Evolutionary conservation across 2,888 invertebrate genomes (phyloP), one percentile per base, ranked within the genome.

Genomic region (Strigamia transsilvanica): DNA sequence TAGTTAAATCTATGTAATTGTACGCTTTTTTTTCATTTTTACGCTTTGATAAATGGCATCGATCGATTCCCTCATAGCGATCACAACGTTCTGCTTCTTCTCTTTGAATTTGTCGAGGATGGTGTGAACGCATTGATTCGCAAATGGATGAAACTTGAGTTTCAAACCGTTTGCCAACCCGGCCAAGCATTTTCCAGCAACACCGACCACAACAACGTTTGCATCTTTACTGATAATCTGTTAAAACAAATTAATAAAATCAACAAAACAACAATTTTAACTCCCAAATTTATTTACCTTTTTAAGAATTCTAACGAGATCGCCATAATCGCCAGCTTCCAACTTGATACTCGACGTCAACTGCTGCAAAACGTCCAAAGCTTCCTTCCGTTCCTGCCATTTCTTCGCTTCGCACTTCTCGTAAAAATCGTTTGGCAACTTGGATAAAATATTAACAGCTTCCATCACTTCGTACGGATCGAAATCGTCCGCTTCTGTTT

Each of bases 21-120:
- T 7, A 32, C 13, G 13, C n/a, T 0, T 21, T 12, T 77, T 32
- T 15, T 77, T 21, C 5, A 21, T 21, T 77, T 80, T 80, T 81
- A 82, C 83, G 32, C 79, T 82, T 18, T 32, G 78, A 77, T 61
- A 83, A 23, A 96, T 92, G 51, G 94, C 95, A 89, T 99, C 99
- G 27, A 95, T 93, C 6, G 97, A 95, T 83, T 98, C 98, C 82
- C 95, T 90, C 77, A 99, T 89, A 0, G 95, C 94, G 2, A 91
- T 87, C 0, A 99, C 96, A 0, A 99, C 98, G 86, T 92, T 94
- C 2, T 93, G 90, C 86, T 99, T 99, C 90, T 98, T 99, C 88
- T 99, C 99, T 86, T 97, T 97, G 87, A 99, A 99, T 89, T 99
- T 99, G 86, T 99, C 98, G 46, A 99, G 88, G 80, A 98, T 90